Evolutionary conservation across 2,797 vertebrate species (phyloP), one percentile per base, ranked within the genome.

Genomic region (Podargus strigoides): DNA sequence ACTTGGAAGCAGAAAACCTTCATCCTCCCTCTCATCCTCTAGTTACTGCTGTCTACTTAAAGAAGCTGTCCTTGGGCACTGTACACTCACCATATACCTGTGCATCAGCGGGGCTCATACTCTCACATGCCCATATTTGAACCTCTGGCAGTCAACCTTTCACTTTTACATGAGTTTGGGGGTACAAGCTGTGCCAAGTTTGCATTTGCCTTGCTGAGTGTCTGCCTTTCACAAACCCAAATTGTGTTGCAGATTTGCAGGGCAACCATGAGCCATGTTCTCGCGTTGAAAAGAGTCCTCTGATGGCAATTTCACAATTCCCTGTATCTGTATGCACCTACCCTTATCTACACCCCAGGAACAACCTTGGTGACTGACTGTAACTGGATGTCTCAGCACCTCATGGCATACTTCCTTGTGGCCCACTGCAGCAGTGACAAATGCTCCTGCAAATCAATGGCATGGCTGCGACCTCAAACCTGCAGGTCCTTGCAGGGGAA

Each of bases 101-200:
- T 3, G 2, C 41, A 76, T n/a, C 55, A 36, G 36, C 42, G 87
- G 74, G 23, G 47, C 16, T 94, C 1, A 28, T 36, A 14, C 70
- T 81, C 24, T 58, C 67, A 18, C 5, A 28, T 21, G 27, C 8
- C 23, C 34, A 6, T 27, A 21, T 52, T 49, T 11, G 1, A 90
- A 55, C 6, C 4, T 20, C 26, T 41, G 8, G 44, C 42, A 32
- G 14, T 18, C 88, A 87, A 10, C 34, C 36, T 85, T 85, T 28
- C 44, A 32, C 21, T 9, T 52, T 78, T 23, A 37, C 0, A 0
- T 5, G 4, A 9, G 3, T 56, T 27, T 20, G 8, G 34, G 50
- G 68, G n/a, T 30, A 52, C 14, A 52, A 69, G 26, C 47, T 28
- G 36, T 70, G 59, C 41, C 70, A 77, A 7, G 6, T 23, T 20